A percentile compares a stretch with the other conserved stretches of the same genome.
Conservation (phyloP, 2,797 vertebrate species). For the Cryptoblepharus egeriae region DNA sequence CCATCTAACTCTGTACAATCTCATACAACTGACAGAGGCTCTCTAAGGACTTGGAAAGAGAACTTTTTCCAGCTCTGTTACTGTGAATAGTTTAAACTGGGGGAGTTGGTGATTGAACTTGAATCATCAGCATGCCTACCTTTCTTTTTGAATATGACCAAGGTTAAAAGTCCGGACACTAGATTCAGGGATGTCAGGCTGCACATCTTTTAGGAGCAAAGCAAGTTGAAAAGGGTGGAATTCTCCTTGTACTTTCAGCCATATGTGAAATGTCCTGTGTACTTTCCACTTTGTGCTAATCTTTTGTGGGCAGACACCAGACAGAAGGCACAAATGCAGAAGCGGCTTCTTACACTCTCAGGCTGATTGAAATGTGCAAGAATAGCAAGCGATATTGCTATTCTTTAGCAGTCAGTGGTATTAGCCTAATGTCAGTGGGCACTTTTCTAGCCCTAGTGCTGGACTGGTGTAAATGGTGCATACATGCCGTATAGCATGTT, state of each 20-base stretch:
- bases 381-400: too few relatives aligned
- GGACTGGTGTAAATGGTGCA: too few relatives aligned
- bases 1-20: not conserved
- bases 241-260: not conserved
- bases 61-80: not conserved
- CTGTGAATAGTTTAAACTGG: not conserved
- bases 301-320: not conserved
- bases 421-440: too few relatives aligned
- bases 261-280: not conserved
- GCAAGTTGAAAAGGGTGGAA: not conserved
- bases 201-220: not conserved
- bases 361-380: constrained; percentile 1
- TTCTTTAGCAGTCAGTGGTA: too few relatives aligned
- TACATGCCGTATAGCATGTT: too few relatives aligned
- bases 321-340: not conserved
- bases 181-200: not conserved
- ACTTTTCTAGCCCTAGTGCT: too few relatives aligned
- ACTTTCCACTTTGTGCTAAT: not conserved
- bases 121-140: not conserved
- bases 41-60: not conserved
- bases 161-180: not conserved
- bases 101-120: not conserved
- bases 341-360: not conserved
- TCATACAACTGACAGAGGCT: not conserved
- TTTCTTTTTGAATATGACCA: not conserved